Percentiles rank a stretch among this genome's conserved stretches.
Conservation (phyloP, 2,888 invertebrate species). For the Tubulanus polymorphus region DNA sequence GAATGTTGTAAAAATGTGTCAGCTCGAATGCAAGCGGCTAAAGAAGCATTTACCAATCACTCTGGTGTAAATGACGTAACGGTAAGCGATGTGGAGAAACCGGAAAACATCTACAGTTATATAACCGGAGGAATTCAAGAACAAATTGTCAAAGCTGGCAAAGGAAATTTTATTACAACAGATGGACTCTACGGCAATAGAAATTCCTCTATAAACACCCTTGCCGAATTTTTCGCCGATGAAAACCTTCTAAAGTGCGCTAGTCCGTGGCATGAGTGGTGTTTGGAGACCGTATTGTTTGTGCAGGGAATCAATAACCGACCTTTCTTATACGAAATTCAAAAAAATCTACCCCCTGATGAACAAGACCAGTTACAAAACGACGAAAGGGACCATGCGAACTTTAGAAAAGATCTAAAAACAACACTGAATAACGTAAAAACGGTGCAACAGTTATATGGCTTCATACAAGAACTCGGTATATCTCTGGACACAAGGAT, state of each 20-base stretch:
- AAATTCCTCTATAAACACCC: background rate
- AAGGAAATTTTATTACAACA: background rate
- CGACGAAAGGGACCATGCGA: background rate
- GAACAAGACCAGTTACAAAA: background rate
- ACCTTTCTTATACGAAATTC: background rate
- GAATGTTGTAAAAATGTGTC: slow-evolving; percentile 2
- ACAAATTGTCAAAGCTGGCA: background rate
- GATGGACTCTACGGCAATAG: background rate
- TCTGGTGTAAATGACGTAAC: background rate
- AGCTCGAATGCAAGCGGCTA: background rate
- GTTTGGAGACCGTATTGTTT: background rate
- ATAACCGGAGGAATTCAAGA: background rate
- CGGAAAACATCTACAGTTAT: background rate
- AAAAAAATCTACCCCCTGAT: background rate
- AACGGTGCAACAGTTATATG: background rate
- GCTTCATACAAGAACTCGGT: background rate
- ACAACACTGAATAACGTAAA: background rate
- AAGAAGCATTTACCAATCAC: background rate
- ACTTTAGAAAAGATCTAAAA: background rate
- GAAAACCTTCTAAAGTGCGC: background rate
- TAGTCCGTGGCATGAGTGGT: slow-evolving; percentile 1
- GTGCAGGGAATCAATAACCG: background rate
- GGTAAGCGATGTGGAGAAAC: background rate
- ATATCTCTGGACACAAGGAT: background rate
- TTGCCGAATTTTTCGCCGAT: background rate